Evolutionary conservation across 2,113 vertebrate species (phyloP).

Genomic region (Heterocephalus glaber): DNA sequence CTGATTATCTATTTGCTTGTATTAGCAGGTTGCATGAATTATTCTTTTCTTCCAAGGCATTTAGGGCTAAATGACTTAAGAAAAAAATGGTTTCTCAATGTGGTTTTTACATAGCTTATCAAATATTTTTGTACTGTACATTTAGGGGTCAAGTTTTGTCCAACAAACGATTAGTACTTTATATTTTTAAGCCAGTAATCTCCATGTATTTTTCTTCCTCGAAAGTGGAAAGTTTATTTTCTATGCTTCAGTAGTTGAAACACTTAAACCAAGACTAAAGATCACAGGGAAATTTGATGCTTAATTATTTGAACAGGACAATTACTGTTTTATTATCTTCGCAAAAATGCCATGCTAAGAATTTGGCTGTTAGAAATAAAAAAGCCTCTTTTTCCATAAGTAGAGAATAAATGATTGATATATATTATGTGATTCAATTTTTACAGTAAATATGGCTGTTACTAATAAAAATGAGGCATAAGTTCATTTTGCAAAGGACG

Average conservation of each 20-base stretch:
- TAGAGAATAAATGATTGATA: constrained; percentile 75
- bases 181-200: neutral
- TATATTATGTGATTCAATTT: constrained; percentile 72
- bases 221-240: neutral
- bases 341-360: constrained; percentile 56
- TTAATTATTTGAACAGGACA: constrained; percentile 22
- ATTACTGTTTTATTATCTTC: constrained; percentile 35
- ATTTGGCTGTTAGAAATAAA: constrained; percentile 14
- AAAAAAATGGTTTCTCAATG: neutral
- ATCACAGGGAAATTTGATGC: neutral
- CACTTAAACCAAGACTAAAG: neutral
- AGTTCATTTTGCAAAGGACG: constrained; percentile 72
- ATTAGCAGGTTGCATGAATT: neutral
- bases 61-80: neutral
- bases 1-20: neutral
- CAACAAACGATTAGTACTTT: neutral
- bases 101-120: neutral
- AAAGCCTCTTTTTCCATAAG: constrained; percentile 49
- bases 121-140: neutral
- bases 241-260: neutral
- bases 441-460: constrained; percentile 70
- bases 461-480: constrained; percentile 71
- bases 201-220: neutral
- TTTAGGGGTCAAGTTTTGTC: neutral
- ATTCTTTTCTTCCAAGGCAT: neutral